These are phyloP conservation scores for pig (Sus scrofa) DNA, from an alignment of 2,113 vertebrate genomes.

Conservation along the genomic window DNA sequence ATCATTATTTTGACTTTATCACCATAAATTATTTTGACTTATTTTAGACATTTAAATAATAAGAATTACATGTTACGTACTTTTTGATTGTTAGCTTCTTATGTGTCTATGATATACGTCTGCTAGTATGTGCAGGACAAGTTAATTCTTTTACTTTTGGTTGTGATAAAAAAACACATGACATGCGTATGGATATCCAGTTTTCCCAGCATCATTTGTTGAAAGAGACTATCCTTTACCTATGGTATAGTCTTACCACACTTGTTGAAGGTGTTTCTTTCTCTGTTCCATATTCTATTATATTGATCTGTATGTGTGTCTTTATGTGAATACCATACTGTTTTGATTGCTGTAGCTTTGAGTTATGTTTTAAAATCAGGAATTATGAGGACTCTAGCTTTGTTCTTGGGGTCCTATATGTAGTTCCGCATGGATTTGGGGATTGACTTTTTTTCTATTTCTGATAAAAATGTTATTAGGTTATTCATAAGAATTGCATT, in stretches of 20 bases:
- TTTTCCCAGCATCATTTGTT: not conserved
- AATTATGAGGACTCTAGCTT: not conserved
- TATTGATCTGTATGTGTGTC: not conserved
- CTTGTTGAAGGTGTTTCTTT: not conserved
- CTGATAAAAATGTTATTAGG: not conserved
- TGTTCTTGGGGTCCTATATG: not conserved
- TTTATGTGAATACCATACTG: not conserved
- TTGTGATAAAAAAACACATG: not conserved
- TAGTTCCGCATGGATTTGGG: not conserved
- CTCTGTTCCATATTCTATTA: not conserved
- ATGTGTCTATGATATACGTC: not conserved
- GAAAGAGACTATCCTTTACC: not conserved
- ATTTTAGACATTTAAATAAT: not conserved
- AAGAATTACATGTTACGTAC: not conserved
- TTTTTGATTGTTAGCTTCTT: not conserved
- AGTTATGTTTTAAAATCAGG: not conserved
- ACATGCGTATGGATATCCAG: not conserved
- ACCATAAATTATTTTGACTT: not conserved
- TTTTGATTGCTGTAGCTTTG: not conserved
- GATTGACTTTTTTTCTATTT: not conserved
- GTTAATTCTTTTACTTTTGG: not conserved
- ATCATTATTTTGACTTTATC: not conserved
- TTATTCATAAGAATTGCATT: not conserved
- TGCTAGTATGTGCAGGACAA: not conserved
- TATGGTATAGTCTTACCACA: not conserved